Evolutionary conservation across 2,888 invertebrate species (phyloP), one percentile per base, ranked within the genome.

Genomic region (Leucophora obtusa): DNA sequence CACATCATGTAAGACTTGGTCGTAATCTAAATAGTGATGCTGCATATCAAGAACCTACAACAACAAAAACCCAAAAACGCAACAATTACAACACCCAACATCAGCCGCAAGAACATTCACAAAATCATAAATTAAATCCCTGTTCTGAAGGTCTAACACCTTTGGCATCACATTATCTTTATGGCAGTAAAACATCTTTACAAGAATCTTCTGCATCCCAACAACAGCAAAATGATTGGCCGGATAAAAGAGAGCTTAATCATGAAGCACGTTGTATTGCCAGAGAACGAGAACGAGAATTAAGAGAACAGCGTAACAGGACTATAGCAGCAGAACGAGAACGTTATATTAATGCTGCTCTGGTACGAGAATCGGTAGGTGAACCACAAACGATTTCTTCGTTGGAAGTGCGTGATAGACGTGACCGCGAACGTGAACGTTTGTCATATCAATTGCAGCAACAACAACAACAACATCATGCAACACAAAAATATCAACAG

Each of bases 21-120:
- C 87, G 89, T n/a, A 90, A 89, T 85, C 89, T 89, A 14, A 88
- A 86, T 73, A 86, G 84, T 35, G 87, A 88, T 38, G 82, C 84
- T 11, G 58, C 82, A 85, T 79, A 82, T 66, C 82, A 63, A 58
- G 28, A 28, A 7, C 28, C 56, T 66, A 43, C 56, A 63, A 15
- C 66, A 79, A 72, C 47, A 24, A 58, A 35, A 63, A 80, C 77
- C 35, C 76, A 76, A 63, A 77, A 80, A 74, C 80, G 77, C 8
- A 78, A 75, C 51, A 71, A 35, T 33, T 75, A 81, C 47, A 74
- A 79, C 70, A 33, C 60, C 14, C 79, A 80, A 24, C 82, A 82
- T 68, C 85, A 69, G 38, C 84, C 82, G 4, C 78, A 78, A 15
- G 82, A 66, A 35, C 84, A 78, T 3, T 66, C 66, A n/a, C 78